A percentile compares a stretch with the other conserved stretches of the same genome.
These are phyloP conservation scores for Alviniconcha marisindica DNA, from an alignment of 1,140 invertebrate genomes.

Conservation along the genomic window DNA sequence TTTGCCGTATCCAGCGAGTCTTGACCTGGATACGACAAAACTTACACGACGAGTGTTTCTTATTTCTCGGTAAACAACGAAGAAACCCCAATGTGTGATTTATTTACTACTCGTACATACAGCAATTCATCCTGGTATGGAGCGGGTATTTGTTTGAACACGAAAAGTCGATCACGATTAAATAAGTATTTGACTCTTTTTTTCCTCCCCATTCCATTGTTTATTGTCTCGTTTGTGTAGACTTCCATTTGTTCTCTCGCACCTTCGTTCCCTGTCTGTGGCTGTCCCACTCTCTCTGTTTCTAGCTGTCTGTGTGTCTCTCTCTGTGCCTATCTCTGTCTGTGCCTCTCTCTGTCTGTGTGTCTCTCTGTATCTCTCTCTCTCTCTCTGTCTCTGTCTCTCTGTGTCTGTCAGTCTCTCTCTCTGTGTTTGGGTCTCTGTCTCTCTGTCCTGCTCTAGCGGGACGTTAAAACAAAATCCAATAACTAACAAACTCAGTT, in stretches of 20 bases:
- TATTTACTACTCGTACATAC: too few relatives aligned
- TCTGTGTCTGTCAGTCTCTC: background rate
- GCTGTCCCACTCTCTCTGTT: background rate
- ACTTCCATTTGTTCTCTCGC: background rate
- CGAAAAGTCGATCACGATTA: too few relatives aligned
- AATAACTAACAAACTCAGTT: too few relatives aligned
- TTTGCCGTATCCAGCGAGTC: too few relatives aligned
- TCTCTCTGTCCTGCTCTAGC: background rate
- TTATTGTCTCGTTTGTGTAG: background rate
- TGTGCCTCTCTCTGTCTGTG: background rate
- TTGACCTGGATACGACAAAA: too few relatives aligned
- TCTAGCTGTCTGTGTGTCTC: background rate
- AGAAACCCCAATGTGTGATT: too few relatives aligned
- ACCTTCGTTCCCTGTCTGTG: background rate
- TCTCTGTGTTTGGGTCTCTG: background rate
- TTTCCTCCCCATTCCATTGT: background rate
- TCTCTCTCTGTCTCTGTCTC: background rate
- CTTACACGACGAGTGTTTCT: too few relatives aligned
- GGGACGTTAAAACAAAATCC: too few relatives aligned
- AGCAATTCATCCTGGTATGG: too few relatives aligned
- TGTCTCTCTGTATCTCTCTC: background rate
- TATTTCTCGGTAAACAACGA: too few relatives aligned
- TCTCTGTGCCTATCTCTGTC: background rate
- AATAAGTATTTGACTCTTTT: background rate
- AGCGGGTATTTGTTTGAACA: too few relatives aligned